Evolutionary conservation across 2,113 vertebrate genomes (phyloP).

Genomic region (Microcebus griseorufus): DNA sequence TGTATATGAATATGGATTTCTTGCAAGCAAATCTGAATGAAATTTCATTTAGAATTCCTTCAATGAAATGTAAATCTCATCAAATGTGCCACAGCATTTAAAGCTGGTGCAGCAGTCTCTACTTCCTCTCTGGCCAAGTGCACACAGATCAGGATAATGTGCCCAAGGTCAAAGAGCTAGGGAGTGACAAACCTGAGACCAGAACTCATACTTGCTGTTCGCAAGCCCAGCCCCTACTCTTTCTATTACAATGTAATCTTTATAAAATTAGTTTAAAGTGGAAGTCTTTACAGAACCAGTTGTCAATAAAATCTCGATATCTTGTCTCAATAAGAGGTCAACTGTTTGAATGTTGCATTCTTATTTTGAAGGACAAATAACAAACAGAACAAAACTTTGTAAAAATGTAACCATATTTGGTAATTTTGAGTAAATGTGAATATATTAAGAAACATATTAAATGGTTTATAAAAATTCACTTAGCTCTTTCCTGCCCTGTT

Average conservation of each 20-base stretch:
- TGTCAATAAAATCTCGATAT: background rate
- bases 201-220: background rate
- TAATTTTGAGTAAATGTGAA: slow-evolving; percentile 34
- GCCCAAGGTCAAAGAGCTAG: background rate
- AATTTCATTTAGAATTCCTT: background rate
- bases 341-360: background rate
- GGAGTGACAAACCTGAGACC: background rate
- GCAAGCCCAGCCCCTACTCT: fast-evolving
- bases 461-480: slow-evolving; percentile 4
- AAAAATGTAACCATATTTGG: slow-evolving; percentile 51
- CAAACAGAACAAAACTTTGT: slow-evolving; percentile 10
- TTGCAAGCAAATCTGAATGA: slow-evolving; percentile 5
- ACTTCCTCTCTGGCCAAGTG: background rate
- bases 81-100: background rate
- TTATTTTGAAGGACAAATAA: slow-evolving; percentile 52
- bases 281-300: background rate
- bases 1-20: background rate
- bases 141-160: background rate
- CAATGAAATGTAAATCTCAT: background rate
- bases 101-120: background rate
- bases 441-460: slow-evolving; percentile 49
- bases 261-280: background rate
- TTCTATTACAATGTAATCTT: background rate
- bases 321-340: background rate
- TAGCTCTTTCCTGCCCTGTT: background rate